Conservation (phyloP, 2,888 invertebrate species). For the Spodoptera exigua region DNA sequence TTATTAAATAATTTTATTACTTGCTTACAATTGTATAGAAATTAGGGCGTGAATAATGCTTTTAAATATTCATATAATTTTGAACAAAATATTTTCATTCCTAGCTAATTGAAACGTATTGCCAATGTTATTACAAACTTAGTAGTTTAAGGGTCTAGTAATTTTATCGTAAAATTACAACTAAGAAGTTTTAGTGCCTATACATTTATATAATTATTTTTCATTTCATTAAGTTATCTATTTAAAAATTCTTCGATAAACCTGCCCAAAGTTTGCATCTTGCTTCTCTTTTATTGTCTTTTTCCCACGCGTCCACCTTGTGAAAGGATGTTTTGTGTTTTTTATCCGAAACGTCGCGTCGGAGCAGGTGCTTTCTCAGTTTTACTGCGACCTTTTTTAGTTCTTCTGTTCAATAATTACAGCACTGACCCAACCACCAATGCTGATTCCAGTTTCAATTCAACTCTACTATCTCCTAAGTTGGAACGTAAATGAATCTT, state of each 20-base stretch:
- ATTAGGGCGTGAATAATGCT: conserved; percentile 3
- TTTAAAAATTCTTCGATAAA: background rate
- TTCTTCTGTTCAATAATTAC: conserved; percentile 21
- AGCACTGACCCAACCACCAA: conserved; percentile 8
- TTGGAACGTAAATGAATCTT: conserved; percentile 50
- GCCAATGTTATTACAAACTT: conserved; percentile 21
- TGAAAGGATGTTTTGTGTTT: conserved; percentile 28
- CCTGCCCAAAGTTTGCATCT: background rate
- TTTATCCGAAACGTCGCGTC: conserved; percentile 18
- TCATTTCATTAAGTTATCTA: too few relatives aligned
- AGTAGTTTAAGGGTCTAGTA: background rate
- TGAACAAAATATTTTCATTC: conserved; percentile 19
- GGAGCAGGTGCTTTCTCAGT: conserved; percentile 41
- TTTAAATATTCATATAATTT: conserved; percentile 18
- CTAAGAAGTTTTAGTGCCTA: background rate
- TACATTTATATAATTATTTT: too few relatives aligned
- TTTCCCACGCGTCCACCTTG: conserved; percentile 35
- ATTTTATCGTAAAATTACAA: background rate
- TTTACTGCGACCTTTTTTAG: conserved; percentile 28
- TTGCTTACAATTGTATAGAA: conserved; percentile 11
- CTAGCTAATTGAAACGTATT: conserved; percentile 14
- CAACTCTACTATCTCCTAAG: conserved; percentile 17
- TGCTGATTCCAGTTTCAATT: conserved; percentile 29
- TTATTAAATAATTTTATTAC: conserved; percentile 13
- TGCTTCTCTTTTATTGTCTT: conserved; percentile 14